Evolutionary conservation across 2,888 invertebrate genomes (phyloP), one percentile per base, ranked within the genome.

Genomic region (Harpagoxenus sublaevis): DNA sequence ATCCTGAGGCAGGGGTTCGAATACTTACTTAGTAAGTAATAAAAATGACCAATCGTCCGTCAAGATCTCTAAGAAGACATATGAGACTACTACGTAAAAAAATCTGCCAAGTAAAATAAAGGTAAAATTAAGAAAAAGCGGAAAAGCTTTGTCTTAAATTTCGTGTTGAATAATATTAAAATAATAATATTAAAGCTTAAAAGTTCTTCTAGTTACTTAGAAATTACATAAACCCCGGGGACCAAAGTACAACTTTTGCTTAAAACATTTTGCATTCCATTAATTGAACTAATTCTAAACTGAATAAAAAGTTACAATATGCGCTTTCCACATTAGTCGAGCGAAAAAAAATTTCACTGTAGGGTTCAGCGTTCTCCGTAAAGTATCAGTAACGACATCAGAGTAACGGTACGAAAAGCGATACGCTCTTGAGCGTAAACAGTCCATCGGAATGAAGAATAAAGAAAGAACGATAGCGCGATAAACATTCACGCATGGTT

Each of bases 21-120:
- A 78, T 15, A 75, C 31, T 65, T 51, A 39, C 39, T 77, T 51
- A 77, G 75, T 77, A 65, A 77, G 75, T 77, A 65, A 4, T 48
- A 63, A 77, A 77, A 77, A 51, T 15, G 42, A 45, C 23, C 31
- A 45, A 63, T 62, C 28, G 6, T 28, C 9, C 28, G 23, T 31
- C 15, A 62, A 63, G 35, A 63, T 35, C n/a, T 63, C 31, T 2
- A 48, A 63, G 15, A 57, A 48, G 35, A 57, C 18, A 28, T 35
- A 9, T 23, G 63, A 62, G 15, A 35, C 10, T 63, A n/a, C n/a
- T 74, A 12, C 15, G n/a, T 62, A 10, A 42, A 73, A 35, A 28
- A n/a, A 60, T 45, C 18, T 42, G 15, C 3, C 35, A 23, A 75
- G 48, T 75, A 48, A 57, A 73, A 18, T 55, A 28, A 28, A 57